A percentile compares a stretch with the other conserved stretches of the same genome.
Evolutionary conservation across 2,113 vertebrate genomes (phyloP).

Genomic region (Rhagologus leucostigma): DNA sequence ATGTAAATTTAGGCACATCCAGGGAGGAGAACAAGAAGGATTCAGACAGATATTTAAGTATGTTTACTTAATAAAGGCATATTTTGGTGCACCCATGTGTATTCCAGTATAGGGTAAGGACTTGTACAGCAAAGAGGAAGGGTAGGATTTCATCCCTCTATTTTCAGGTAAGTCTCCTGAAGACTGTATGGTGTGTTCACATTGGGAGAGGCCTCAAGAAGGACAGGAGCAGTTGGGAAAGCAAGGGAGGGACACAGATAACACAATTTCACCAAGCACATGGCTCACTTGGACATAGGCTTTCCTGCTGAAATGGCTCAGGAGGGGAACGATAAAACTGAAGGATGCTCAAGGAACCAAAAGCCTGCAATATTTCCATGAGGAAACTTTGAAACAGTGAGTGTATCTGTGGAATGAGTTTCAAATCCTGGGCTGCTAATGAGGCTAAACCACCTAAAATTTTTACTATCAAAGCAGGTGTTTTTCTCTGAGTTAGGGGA

Average conservation of each 20-base stretch:
- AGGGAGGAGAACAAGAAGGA: neutral
- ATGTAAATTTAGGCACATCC: neutral
- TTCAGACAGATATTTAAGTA: neutral
- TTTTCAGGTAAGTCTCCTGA: neutral
- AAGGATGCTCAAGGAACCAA: neutral
- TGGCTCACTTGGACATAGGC: neutral
- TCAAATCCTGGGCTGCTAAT: neutral
- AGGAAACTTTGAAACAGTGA: neutral
- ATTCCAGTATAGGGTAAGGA: neutral
- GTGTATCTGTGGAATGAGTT: fast-evolving
- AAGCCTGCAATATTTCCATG: neutral
- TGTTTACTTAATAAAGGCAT: neutral
- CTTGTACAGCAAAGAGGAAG: neutral
- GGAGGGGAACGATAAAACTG: neutral
- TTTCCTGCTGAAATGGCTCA: neutral
- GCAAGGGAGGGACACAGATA: neutral
- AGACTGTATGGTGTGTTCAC: neutral
- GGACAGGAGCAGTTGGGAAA: neutral
- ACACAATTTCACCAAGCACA: neutral
- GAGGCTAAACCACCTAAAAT: neutral
- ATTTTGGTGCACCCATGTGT: neutral
- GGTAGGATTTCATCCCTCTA: neutral
- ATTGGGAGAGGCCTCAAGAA: neutral
- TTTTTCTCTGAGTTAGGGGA: neutral
- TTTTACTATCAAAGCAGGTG: neutral